Evolutionary conservation across 2,888 invertebrate genomes (phyloP), one percentile per base, ranked within the genome.

Genomic region (Seira musarum): DNA sequence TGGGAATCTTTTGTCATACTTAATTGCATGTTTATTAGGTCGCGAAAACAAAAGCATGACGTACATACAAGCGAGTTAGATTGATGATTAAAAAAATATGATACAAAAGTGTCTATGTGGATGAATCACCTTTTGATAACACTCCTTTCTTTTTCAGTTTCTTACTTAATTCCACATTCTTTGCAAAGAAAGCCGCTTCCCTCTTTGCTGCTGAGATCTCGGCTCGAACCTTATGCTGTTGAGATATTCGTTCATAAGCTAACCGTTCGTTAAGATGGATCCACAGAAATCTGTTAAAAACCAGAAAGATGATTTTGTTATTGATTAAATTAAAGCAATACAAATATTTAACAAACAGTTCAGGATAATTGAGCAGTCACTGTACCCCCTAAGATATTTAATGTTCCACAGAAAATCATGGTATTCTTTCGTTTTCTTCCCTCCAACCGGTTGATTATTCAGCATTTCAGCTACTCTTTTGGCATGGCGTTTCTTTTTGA

Each of bases 401-500:
- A 99, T 94, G 88, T 95, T 97, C 99, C 99, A 99, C 57, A 97
- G 91, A 88, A 93, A 92, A 87, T 97, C 98, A 88, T 93, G 96
- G 88, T 96, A 96, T 86, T 94, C 93, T 19, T 95, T 95, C 86
- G 93, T 93, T 87, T 96, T 96, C 82, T 95, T 93, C 0, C 94
- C 93, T 3, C 95, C 95, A 68, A 98, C 94, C 89, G 93, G 94
- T 72, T 92, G 93, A 87, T 95, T 97, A 88, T 99, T 98, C n/a
- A 99, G 89, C 68, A 91, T 89, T 0, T 89, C 88, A 0, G 96
- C 96, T n/a, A 97, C 94, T 88, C 92, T 90, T 89, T 97, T 98
- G 0, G 98, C 98, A 1, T 94, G 91, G 85, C 92, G 93, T 89
- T 97, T 97, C 86, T 94, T 94, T 87, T 94, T 92, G 89, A 97